Base-by-base conservation (phyloP, 1,140 invertebrate genomes). In the Papilio xuthus region DNA sequence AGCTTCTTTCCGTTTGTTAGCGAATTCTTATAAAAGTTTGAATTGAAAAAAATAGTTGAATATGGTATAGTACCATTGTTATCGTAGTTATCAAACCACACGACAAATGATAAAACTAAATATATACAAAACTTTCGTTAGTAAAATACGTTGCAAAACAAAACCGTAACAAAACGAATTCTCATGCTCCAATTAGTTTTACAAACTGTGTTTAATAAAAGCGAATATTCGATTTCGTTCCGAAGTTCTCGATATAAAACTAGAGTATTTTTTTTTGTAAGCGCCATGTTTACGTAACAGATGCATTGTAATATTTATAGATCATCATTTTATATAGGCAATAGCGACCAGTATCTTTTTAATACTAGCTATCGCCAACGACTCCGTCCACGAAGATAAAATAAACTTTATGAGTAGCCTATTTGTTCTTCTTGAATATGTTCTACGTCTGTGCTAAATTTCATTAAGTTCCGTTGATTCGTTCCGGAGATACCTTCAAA, bases 161-260 rank as follows among this genome's bases (percentile, higher is more conserved):
- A n/a, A 70, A 13, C 28, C 32, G 12, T n/a, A 32, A 71, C 69
- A 71, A 71, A 71, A 71, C 69, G 3, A 72, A 44, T 42, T 23
- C 70, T 72, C 70, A 72, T 72, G 70, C 70, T 47, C 70, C 70
- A 72, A 72, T 72, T 72, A 72, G 70, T 72, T 72, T 42, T 42
- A 47, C 70, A 47, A 72, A 72, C 70, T 72, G 70, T 26, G 42
- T 72, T 72, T 72, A 72, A 72, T 72, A 72, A 72, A 72, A 72
- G n/a, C 42, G 70, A n/a, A n/a, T 47, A 72, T 72, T 72, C 70
- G 70, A 72, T 72, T 72, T 47, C 41, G 41, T 72, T 44, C 4
- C 70, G 70, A 15, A 23, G 69, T 12, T 63, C 13, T 63, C 23
- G 60, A 26, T 28, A 28, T 28, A 63, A 28, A 63, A 13, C 12